Evolutionary conservation across 2,113 vertebrate genomes (phyloP), one percentile per base, ranked within the genome.

Genomic region (Myotis lucifugus): DNA sequence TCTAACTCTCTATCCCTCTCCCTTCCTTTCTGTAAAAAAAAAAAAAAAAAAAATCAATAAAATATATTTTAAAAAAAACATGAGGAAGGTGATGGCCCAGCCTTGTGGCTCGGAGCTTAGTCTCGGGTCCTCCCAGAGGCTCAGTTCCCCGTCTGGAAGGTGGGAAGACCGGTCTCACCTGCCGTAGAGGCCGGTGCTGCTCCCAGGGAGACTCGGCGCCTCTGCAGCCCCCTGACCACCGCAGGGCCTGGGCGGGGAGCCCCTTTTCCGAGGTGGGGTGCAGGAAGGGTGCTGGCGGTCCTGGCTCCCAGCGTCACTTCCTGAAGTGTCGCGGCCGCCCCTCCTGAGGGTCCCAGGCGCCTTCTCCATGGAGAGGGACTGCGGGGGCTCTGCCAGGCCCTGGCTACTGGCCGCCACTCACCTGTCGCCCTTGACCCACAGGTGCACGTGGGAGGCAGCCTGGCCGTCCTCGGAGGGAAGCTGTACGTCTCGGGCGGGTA

Each of bases 371-470:
- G 64, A 73, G 50, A 37, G 52, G 42, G 79, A 1, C 46, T 12
- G 11, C 2, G 1, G 34, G 40, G 6, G 23, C 0, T 23, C 21
- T 6, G 12, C 37, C n/a, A 1, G 6, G 1, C 48, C 56, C 42
- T 19, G 19, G 19, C 85, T 27, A 27, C 34, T 10, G 0, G 10
- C 81, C 46, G 8, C 52, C 40, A 0, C 84, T 93, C 21, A 66
- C 88, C 64, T 2, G 0, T 42, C 21, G 9, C 0, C n/a, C 50
- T 92, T 78, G 73, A 19, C 81, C 95, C 59, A 0, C 97, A 99
- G 99, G 99, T 99, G 9, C 99, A 99, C 0, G 99, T 99, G 0
- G 99, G 99, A 23, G 99, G 99, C 0, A 99, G 99, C 1, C 98
- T 99, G 88, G 99, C 99, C 0, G 99, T 98, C 18, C 98, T 99